Percentiles rank a stretch among this genome's conserved stretches.
These are phyloP conservation scores for Heliconius eleuchia DNA, from an alignment of 1,140 invertebrate species.

Conservation along the genomic window DNA sequence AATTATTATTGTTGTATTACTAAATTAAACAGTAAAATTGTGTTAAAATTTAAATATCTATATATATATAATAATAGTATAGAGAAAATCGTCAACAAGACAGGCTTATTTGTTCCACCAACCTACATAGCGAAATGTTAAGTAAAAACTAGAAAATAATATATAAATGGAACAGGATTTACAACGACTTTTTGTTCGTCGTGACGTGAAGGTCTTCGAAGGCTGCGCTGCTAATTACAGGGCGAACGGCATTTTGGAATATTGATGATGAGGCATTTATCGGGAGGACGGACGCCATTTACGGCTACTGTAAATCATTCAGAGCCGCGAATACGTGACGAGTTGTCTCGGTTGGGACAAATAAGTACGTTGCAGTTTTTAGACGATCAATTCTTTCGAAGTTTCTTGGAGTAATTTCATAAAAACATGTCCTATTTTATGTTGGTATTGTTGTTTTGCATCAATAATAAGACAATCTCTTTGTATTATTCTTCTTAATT, in stretches of 20 bases:
- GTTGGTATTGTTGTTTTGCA: conserved; percentile 14
- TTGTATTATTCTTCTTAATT: conserved; percentile 5
- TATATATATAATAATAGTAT: neutral
- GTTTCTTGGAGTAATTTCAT: conserved; percentile 33
- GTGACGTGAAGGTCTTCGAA: conserved; percentile 73
- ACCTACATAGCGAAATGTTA: conserved; percentile 37
- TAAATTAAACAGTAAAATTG: neutral
- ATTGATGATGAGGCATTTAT: conserved; percentile 80
- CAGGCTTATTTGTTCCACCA: conserved; percentile 31
- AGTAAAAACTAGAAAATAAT: conserved; percentile 35
- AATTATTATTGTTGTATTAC: no score
- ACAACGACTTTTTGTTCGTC: conserved; percentile 63
- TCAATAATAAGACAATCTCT: neutral
- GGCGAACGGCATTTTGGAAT: conserved; percentile 78
- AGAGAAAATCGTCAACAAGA: neutral
- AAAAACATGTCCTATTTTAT: conserved; percentile 34
- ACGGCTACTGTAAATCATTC: conserved; percentile 77
- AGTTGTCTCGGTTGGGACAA: conserved; percentile 72
- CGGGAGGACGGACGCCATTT: conserved; percentile 74
- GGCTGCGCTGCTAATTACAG: conserved; percentile 76
- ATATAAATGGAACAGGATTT: conserved; percentile 64
- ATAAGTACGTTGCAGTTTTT: conserved; percentile 75
- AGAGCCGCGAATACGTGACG: conserved; percentile 70
- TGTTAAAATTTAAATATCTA: neutral
- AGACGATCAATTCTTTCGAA: conserved; percentile 63